Conservation (phyloP, 2,113 vertebrate genomes). For the Catharus fuscescens region DNA sequence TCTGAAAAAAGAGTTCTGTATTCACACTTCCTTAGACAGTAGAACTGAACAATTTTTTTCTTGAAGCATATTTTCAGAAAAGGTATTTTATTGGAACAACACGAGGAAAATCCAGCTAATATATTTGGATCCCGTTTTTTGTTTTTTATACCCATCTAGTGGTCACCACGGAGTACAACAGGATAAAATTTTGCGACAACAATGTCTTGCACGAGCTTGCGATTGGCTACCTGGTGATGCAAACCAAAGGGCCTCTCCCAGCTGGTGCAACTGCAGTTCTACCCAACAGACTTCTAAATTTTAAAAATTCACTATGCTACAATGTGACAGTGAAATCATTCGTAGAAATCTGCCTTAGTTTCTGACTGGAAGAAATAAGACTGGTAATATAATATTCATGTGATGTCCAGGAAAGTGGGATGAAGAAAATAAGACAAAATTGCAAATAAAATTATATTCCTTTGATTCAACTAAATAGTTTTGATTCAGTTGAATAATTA, state of each 20-base stretch:
- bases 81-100: background rate
- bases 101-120: background rate
- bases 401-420: rapidly evolving
- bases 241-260: background rate
- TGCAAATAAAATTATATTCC: background rate
- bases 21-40: background rate
- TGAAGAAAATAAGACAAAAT: background rate
- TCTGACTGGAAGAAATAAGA: background rate
- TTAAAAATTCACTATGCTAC: background rate
- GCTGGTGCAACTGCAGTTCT: background rate
- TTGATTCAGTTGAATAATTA: background rate
- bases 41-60: background rate
- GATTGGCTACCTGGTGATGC: background rate
- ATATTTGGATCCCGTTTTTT: background rate
- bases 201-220: rapidly evolving
- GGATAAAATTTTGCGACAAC: background rate
- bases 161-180: background rate
- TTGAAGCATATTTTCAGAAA: background rate
- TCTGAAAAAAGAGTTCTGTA: background rate
- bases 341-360: background rate
- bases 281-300: background rate
- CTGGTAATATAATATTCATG: background rate
- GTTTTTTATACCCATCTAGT: constrained; percentile 53
- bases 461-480: background rate
- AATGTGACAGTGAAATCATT: background rate